A percentile compares a stretch with the other conserved stretches of the same genome.
Evolutionary conservation across 1,140 invertebrate genomes (phyloP).

Genomic region (Drosophila kepulauana): DNA sequence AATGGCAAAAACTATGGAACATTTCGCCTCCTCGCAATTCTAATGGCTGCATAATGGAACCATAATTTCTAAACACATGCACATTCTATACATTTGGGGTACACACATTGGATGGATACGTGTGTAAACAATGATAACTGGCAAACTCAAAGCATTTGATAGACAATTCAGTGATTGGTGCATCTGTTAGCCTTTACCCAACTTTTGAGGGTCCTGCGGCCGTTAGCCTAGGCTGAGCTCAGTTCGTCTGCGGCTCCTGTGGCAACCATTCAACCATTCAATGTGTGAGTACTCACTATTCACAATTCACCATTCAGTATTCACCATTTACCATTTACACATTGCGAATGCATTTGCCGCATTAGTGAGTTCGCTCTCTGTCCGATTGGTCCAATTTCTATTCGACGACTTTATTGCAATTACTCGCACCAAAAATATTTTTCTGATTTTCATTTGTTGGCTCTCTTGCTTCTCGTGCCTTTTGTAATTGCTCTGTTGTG

Average conservation of each 20-base stretch:
- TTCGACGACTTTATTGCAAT: constrained; percentile 73
- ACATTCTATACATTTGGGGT: not conserved
- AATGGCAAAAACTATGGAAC: constrained; percentile 10
- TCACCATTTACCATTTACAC: constrained; percentile 25
- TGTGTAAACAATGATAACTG: constrained; percentile 40
- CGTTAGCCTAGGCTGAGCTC: not conserved
- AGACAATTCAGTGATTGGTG: constrained; percentile 16
- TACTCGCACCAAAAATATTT: constrained; percentile 71
- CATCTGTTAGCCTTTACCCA: constrained; percentile 34
- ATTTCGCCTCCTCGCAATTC: not conserved
- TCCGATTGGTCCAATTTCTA: constrained; percentile 31
- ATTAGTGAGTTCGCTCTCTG: constrained; percentile 19
- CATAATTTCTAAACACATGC: constrained; percentile 26
- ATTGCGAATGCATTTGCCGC: constrained; percentile 41
- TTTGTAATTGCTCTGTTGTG: constrained; percentile 39
- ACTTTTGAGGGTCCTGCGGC: constrained; percentile 43
- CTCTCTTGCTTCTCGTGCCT: constrained; percentile 15
- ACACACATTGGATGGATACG: not conserved
- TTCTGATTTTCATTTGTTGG: constrained; percentile 64
- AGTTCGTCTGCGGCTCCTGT: constrained; percentile 45
- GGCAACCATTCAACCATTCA: constrained; percentile 18
- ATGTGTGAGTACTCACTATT: not conserved
- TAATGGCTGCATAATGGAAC: constrained; percentile 11
- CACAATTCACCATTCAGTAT: constrained; percentile 12
- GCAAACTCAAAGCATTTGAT: constrained; percentile 42